Percentiles rank a stretch among this genome's conserved stretches.
phyloP scores from a whole-genome alignment of 1,140 invertebrate species.

The Brachionus koreanus region DNA sequence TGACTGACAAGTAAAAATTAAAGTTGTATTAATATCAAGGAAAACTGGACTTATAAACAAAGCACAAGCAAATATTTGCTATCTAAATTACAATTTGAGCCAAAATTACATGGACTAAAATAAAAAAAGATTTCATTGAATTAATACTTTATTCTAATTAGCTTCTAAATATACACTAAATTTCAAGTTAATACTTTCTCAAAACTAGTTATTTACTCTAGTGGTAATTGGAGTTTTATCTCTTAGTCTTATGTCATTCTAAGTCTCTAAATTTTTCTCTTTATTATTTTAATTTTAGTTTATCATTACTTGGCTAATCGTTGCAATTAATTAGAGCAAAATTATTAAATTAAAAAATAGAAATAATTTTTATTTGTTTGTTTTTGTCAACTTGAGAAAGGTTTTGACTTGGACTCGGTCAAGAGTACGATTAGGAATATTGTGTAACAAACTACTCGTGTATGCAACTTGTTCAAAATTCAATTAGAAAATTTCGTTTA shows the following conservation, averaged over 20 bases:
- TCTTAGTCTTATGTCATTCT: slow-evolving; percentile 25
- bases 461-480: background rate
- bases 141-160: slow-evolving; percentile 41
- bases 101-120: background rate
- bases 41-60: slow-evolving; percentile 30
- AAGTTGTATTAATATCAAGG: slow-evolving; percentile 22
- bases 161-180: background rate
- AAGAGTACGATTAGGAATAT: background rate
- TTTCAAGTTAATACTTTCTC: slow-evolving; percentile 41
- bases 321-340: background rate
- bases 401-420: background rate
- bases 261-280: background rate
- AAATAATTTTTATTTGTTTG: background rate
- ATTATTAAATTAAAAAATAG: background rate
- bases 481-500: background rate
- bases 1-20: background rate
- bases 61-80: slow-evolving; percentile 19
- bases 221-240: slow-evolving; percentile 21
- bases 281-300: background rate
- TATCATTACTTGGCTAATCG: background rate
- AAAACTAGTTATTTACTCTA: background rate
- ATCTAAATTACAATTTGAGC: slow-evolving; percentile 11
- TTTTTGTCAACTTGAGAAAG: background rate
- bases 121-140: slow-evolving; percentile 32
- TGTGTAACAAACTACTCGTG: background rate